Conservation (phyloP, 1,140 invertebrate species). For the Cydia fagiglandana region DNA sequence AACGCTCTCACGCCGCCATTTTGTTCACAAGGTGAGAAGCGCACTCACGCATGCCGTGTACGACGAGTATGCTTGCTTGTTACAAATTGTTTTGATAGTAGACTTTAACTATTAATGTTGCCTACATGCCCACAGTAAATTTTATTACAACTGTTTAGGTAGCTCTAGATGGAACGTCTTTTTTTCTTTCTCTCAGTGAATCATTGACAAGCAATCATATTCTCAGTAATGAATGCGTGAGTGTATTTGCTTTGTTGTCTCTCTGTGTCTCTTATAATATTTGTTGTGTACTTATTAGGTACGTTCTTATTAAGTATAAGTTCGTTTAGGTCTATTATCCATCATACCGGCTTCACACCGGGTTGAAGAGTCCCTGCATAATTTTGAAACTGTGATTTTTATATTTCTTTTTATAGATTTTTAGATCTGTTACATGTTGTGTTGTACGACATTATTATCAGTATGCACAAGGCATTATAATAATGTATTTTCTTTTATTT, state of each 20-base stretch:
- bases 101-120: constrained; percentile 8
- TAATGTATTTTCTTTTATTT: constrained; percentile 34
- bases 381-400: constrained; percentile 79
- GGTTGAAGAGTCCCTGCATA: constrained; percentile 77
- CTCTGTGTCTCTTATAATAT: constrained; percentile 73
- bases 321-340: constrained; percentile 62
- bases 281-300: constrained; percentile 77
- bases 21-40: constrained; percentile 77
- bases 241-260: constrained; percentile 72
- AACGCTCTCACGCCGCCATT: constrained; percentile 74
- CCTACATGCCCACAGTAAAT: neutral
- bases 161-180: neutral
- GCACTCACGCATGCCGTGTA: constrained; percentile 64
- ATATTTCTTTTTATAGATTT: constrained; percentile 73
- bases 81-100: constrained; percentile 36
- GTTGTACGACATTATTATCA: constrained; percentile 57
- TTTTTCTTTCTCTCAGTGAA: neutral
- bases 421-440: constrained; percentile 76
- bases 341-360: constrained; percentile 68
- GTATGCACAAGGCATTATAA: constrained; percentile 22
- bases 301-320: constrained; percentile 54
- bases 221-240: constrained; percentile 66
- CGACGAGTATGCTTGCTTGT: constrained; percentile 67
- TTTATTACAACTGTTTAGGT: constrained; percentile 1
- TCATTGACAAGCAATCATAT: constrained; percentile 56